Evolutionary conservation across 2,113 vertebrate species (phyloP), one percentile per base, ranked within the genome.

Genomic region (Sebastes fasciatus): DNA sequence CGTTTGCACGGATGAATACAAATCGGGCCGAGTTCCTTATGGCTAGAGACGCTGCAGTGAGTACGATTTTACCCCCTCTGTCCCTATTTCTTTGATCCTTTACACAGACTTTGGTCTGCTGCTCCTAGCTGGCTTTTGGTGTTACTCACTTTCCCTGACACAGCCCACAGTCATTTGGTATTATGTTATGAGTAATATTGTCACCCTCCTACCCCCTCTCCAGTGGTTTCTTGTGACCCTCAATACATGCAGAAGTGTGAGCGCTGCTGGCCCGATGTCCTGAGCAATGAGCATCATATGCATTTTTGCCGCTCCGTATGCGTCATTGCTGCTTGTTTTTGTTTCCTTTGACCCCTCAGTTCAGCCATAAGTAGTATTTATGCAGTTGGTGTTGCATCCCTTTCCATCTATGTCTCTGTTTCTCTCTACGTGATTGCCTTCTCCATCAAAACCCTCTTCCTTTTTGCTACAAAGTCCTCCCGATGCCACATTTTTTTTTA

Each of bases 1-100:
- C 40, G 84, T 92, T 94, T 91, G 85, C 88, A 88, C 26, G 78
- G 75, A 87, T 92, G 92, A 94, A 92, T 92, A 90, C 83, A 91
- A 87, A 92, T 83, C 1, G 51, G 75, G 48, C 64, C 4, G 34
- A 71, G 66, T 83, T 86, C 86, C 91, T 92, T 85, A 51, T 84
- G 86, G 86, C 80, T 81, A 82, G 19, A 85, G 82, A 79, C 10
- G 75, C 84, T 63, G 66, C 68, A 63, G 75, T 70, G 49, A 88
- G 79, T 54, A 77, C n/a, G 76, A 81, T 71, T 88, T 65, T 75
- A 23, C 21, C 72, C 72, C 75, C 51, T 58, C 17, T 17, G 26
- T 77, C 78, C 51, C 42, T 54, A 26, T 86, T 76, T 79, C 49
- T 87, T 67, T 68, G 26, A 79, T 83, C 67, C 76, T 40, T 62